Conservation (phyloP, 1,140 invertebrate species). For the Trichonephila clavipes region DNA sequence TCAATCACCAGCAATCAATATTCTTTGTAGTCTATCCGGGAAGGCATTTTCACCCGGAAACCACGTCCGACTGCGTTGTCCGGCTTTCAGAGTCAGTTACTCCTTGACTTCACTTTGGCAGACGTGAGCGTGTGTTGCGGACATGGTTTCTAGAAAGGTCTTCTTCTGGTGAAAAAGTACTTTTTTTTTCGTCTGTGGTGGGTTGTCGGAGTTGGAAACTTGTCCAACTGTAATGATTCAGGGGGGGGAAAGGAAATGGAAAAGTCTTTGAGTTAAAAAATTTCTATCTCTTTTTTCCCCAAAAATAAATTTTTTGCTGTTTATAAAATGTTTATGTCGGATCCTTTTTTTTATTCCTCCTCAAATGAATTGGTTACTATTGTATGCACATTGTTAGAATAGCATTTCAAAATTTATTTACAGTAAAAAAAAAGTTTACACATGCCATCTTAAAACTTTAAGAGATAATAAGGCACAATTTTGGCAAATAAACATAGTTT, state of each 20-base stretch:
- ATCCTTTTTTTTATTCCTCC: background rate
- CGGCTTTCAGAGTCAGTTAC: constrained; percentile 37
- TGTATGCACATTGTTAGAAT: too few species aligned
- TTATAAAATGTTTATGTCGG: background rate
- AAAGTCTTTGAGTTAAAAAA: background rate
- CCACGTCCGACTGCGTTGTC: constrained; percentile 33
- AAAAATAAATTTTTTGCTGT: background rate
- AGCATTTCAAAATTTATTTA: too few species aligned
- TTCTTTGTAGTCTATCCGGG: constrained; percentile 32
- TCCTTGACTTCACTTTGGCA: constrained; percentile 24
- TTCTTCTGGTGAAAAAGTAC: background rate
- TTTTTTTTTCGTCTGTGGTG: background rate
- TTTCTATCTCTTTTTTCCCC: background rate
- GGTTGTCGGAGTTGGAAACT: background rate
- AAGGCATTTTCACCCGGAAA: background rate
- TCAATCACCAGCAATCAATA: constrained; percentile 70
- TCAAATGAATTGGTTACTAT: background rate
- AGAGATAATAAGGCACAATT: too few species aligned
- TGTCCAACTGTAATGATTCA: background rate
- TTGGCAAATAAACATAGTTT: too few species aligned
- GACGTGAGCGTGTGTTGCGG: constrained; percentile 6
- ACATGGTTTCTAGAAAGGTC: background rate
- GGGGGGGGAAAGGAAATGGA: background rate
- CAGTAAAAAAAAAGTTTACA: too few species aligned
- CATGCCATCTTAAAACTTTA: too few species aligned